Evolutionary conservation across 2,797 vertebrate genomes (phyloP).

Genomic region (Lepus townsendii): DNA sequence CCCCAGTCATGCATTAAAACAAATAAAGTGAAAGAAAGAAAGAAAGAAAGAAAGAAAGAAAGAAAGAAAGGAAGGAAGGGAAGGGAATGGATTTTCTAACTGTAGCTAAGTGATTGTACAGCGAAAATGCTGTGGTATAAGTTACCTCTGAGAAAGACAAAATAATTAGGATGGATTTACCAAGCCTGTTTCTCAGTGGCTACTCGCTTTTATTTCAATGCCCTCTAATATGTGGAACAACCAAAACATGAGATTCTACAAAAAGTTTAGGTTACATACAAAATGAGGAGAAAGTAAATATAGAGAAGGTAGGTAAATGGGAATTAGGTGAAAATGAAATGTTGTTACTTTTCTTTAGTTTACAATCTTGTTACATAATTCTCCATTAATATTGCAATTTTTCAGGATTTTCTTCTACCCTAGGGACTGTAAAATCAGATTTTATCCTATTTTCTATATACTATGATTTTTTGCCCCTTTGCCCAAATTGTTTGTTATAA

Average conservation of each 20-base stretch:
- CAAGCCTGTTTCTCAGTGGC: not conserved
- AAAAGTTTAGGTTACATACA: not conserved
- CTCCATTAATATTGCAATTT: not conserved
- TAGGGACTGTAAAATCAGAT: not conserved
- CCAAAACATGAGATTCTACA: not conserved
- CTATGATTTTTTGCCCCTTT: not conserved
- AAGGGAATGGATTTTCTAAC: not conserved
- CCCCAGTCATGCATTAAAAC: not conserved
- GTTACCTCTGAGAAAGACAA: not conserved
- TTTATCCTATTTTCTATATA: not conserved
- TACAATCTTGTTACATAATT: not conserved
- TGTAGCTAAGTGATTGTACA: not conserved
- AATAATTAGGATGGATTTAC: not conserved
- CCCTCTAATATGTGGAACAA: not conserved
- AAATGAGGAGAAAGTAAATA: conserved; percentile 13
- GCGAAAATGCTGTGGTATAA: not conserved
- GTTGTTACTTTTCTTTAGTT: not conserved
- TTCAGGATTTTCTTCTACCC: not conserved
- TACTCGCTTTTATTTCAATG: not conserved
- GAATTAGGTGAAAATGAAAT: not conserved
- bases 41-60: not conserved
- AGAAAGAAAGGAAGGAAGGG: too few species aligned
- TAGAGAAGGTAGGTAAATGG: not conserved
- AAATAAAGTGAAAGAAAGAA: not conserved
- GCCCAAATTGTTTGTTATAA: not conserved